A percentile compares a stretch with the other conserved stretches of the same genome.
These are phyloP conservation scores for Scylla paramamosain DNA, from an alignment of 1,140 invertebrate genomes.

Conservation along the genomic window DNA sequence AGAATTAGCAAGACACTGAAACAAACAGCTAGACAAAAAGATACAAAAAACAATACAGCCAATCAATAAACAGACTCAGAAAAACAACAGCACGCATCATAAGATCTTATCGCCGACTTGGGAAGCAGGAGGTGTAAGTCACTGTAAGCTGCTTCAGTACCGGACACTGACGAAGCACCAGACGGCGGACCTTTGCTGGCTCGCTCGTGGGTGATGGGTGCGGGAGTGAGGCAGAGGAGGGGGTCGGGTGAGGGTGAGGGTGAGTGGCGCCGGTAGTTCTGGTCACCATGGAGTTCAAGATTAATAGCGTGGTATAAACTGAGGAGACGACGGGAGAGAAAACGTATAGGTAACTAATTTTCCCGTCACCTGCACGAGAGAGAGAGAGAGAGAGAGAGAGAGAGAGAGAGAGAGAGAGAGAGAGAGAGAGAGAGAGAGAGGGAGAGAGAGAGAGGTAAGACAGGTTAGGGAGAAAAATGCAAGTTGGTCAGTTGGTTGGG, in stretches of 20 bases:
- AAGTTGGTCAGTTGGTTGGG: neutral
- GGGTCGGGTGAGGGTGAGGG: neutral
- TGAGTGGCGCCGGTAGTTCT: neutral
- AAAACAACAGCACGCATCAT: too few species aligned
- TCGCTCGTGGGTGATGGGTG: neutral
- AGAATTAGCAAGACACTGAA: too few species aligned
- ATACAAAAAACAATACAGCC: too few species aligned
- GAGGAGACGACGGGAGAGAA: neutral
- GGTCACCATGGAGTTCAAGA: neutral
- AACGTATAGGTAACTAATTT: slow-evolving; percentile 4
- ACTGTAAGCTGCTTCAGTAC: neutral
- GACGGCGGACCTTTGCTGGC: neutral
- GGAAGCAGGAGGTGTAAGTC: neutral
- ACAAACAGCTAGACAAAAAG: too few species aligned
- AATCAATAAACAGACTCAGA: too few species aligned
- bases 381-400: slow-evolving; percentile 18
- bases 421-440: neutral
- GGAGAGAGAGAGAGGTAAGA: neutral
- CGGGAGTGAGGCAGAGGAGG: neutral
- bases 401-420: neutral
- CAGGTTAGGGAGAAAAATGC: neutral
- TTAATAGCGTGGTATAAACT: neutral
- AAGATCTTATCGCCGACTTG: neutral
- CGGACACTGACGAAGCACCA: neutral
- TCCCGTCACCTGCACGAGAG: neutral